phyloP scores from a whole-genome alignment of 2,888 invertebrate genomes.

The Ornithoptera alexandrae region DNA sequence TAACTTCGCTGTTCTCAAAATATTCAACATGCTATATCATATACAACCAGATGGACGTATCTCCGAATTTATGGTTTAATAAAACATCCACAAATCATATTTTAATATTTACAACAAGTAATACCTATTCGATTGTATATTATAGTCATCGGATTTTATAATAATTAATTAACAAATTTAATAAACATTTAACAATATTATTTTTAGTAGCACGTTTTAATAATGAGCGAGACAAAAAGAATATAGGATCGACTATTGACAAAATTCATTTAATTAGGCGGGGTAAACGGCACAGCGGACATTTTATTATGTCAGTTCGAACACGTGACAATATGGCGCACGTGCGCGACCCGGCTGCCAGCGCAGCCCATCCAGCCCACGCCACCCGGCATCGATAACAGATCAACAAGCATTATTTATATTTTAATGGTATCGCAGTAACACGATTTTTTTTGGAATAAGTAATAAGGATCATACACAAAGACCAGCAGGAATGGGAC shows the following conservation, averaged over 20 bases:
- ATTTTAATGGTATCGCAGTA: background rate
- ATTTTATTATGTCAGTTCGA: background rate
- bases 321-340: constrained; percentile 16
- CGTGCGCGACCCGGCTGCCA: constrained; percentile 2
- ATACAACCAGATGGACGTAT: no score
- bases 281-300: constrained; percentile 1
- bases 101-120: no score
- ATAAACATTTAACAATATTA: background rate
- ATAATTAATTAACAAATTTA: no score
- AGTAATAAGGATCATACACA: background rate
- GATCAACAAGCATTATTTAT: background rate
- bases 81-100: no score
- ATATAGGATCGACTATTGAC: background rate
- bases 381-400: background rate
- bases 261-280: background rate
- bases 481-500: no score
- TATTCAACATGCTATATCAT: no score
- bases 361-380: background rate
- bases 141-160: no score
- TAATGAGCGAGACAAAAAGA: background rate
- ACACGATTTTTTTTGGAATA: background rate
- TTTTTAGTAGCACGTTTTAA: background rate
- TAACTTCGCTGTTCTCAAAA: no score
- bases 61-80: no score
- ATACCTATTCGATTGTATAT: no score